Evolutionary conservation across 2,888 invertebrate species (phyloP), one percentile per base, ranked within the genome.

Genomic region (Chrysolina americana): DNA sequence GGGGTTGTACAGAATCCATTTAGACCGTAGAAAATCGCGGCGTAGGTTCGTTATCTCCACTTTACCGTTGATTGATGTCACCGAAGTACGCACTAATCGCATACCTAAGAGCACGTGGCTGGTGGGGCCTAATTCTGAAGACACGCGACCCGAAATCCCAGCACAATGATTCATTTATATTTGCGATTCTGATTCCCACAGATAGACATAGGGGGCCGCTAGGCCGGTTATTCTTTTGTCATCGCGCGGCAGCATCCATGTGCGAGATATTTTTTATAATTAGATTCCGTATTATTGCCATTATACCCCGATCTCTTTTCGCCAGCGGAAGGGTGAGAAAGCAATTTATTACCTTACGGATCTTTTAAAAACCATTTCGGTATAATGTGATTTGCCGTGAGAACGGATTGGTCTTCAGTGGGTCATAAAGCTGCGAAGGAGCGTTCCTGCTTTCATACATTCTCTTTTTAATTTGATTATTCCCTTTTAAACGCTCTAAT

Each of bases 51-150:
- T 86, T 86, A 86, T 86, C 86, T 84, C 79, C 83, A 83, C 84
- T 84, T 85, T 83, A 84, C 85, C 85, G 85, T 85, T 86, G 86
- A 86, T 86, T 83, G 86, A 86, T 86, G 86, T 86, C 86, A 84
- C 83, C 80, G 83, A 79, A 82, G 81, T 82, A 80, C 79, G 81
- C 83, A 81, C 85, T 87, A 85, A 86, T 87, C 87, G 86, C 82
- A 82, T 86, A 87, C 87, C 87, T 87, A 85, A 74, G 75, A 76
- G 82, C 87, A 86, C 87, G 86, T 86, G 86, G 77, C 86, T 79
- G 80, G 77, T 79, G 78, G 80, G 81, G 80, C 81, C 83, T 83
- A 82, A 85, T 85, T 85, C 85, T 82, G 79, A 71, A 65, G 86
- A 78, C 87, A 85, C 86, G 86, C 84, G 86, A 78, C 86, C 77